Base-by-base conservation (phyloP, 64 coral and sea anemone genomes). In the Acropora yongei region DNA sequence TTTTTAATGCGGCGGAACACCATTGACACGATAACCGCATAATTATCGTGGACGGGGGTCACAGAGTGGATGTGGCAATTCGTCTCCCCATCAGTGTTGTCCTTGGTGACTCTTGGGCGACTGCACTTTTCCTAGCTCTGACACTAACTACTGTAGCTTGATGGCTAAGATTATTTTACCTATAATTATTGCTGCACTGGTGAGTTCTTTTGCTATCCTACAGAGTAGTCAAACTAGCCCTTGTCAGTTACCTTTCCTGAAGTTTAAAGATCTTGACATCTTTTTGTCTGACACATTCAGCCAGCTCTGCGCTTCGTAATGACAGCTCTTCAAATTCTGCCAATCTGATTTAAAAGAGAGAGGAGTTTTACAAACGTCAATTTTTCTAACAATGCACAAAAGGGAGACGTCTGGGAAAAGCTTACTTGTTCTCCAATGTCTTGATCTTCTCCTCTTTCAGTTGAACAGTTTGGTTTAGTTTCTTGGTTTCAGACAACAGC, bases 381-480 rank as follows among this genome's bases (percentile, higher is more conserved):
- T 30, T 30, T 30, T 30, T 30, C 30, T 30, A 30, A 30, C 30
- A 30, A 30, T 30, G 30, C 30, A 30, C 30, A 30, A 0, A 30
- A 63, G 0, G 11, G 10, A 63, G 60, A 63, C 7, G 16, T 12
- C 3, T 10, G 18, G 9, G 8, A 10, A 74, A 16, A 75, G 40
- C 72, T 77, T 77, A 98, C 96, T 90, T 95, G 75, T 77, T 81
- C 57, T 98, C 96, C 3, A 98, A 65, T 0, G 77, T 88, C 47
- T 90, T 90, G 44, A 98, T 93, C 82, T 91, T 98, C 43, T 98
- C 96, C 30, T 98, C 96, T 79, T 95, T 98, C 44, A 93, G 87
- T 61, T 95, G 90, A 12, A 93, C 69, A 18, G 90, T 41, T 74
- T 98, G 96, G 63, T 77, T 87, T 17, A 98, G 78, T 73, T 95